phyloP scores from a whole-genome alignment of 2,113 vertebrate genomes.

The Micromys minutus region DNA sequence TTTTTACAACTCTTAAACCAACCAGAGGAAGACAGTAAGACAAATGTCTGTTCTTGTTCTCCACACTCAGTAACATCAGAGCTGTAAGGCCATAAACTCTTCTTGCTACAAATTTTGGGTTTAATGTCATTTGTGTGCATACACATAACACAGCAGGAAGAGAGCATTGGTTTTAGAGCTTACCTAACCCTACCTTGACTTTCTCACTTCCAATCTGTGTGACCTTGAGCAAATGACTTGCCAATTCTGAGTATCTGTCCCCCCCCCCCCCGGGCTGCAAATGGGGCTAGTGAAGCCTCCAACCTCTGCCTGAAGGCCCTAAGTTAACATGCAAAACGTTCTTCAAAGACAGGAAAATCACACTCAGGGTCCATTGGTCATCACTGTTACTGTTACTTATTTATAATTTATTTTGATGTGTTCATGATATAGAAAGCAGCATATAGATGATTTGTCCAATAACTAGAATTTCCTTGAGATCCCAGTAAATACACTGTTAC shows the following conservation, averaged over 20 bases:
- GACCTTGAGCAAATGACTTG: not conserved
- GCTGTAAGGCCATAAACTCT: not conserved
- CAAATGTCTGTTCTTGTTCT: not conserved
- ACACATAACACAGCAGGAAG: not conserved
- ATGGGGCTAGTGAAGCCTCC: not conserved
- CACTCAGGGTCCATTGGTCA: not conserved
- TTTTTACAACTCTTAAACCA: not conserved
- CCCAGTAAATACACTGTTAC: not conserved
- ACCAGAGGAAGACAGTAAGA: not conserved
- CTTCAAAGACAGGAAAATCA: not conserved
- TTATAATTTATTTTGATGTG: not conserved
- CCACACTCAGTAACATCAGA: not conserved
- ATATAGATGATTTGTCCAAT: not conserved
- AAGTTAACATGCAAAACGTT: not conserved
- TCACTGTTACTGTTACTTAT: not conserved
- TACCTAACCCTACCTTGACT: not conserved
- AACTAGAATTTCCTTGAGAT: not conserved
- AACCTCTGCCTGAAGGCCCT: not conserved
- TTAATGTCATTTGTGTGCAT: not conserved
- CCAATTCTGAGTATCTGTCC: not conserved
- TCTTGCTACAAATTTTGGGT: not conserved
- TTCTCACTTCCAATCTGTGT: not conserved
- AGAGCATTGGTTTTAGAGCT: not conserved
- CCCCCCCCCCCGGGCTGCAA: not conserved
- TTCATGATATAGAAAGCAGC: not conserved